Conservation (phyloP, 1,140 invertebrate species). For the Drosophila arawakana region DNA sequence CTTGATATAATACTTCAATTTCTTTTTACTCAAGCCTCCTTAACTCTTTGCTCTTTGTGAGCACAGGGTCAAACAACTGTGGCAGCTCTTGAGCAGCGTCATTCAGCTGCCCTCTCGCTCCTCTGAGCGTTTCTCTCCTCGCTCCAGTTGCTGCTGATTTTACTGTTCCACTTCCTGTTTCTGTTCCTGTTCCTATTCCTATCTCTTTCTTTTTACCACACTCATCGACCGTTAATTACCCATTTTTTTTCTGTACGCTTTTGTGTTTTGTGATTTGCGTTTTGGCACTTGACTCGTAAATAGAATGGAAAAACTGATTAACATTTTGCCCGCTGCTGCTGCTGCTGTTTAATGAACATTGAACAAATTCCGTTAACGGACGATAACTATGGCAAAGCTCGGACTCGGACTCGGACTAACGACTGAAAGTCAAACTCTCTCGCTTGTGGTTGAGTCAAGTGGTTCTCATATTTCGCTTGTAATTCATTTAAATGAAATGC, state of each 20-base stretch:
- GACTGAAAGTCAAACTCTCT: too few relatives aligned
- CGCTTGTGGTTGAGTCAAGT: constrained; percentile 21
- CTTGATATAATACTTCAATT: too few relatives aligned
- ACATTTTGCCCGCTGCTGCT: constrained; percentile 58
- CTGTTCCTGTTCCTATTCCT: neutral
- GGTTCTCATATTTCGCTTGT: constrained; percentile 74
- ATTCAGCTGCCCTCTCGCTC: too few relatives aligned
- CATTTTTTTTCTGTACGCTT: constrained; percentile 59
- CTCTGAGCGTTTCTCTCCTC: too few relatives aligned
- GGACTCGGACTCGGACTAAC: neutral
- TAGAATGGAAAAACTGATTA: constrained; percentile 63
- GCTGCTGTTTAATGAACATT: constrained; percentile 57
- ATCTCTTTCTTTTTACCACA: neutral
- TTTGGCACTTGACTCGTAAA: constrained; percentile 44
- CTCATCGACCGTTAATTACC: constrained; percentile 59
- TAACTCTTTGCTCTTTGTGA: too few relatives aligned
- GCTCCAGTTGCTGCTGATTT: neutral
- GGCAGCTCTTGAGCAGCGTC: neutral
- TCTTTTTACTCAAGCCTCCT: too few relatives aligned
- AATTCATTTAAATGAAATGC: constrained; percentile 81
- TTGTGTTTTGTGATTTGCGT: constrained; percentile 72
- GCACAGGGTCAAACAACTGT: neutral
- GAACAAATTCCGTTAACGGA: constrained; percentile 6
- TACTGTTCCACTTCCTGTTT: neutral
- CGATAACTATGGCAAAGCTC: too few relatives aligned